Percentiles rank a stretch among this genome's conserved stretches.
phyloP scores from a whole-genome alignment of 2,797 vertebrate species.

The Coregonus sp. region DNA sequence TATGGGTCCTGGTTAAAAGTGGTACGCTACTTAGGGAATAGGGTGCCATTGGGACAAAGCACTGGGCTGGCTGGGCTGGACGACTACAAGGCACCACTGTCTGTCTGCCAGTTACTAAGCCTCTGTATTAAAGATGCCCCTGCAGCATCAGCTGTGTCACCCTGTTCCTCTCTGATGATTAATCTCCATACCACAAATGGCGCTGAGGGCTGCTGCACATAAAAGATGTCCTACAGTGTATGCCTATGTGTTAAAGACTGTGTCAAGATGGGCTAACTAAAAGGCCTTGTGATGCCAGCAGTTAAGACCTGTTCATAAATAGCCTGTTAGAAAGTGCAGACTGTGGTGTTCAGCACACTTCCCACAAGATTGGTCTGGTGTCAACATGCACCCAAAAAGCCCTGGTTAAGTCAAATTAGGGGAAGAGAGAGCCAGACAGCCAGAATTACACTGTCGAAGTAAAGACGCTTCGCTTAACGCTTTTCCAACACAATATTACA shows the following conservation, averaged over 20 bases:
- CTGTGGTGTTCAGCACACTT: conserved; percentile 31
- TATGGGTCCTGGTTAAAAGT: too few species aligned
- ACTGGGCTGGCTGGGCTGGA: neutral
- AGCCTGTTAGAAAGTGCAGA: conserved; percentile 17
- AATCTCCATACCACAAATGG: neutral
- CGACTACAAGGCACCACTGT: conserved; percentile 2
- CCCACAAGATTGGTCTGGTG: conserved; percentile 15
- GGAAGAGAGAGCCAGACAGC: neutral
- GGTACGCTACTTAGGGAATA: too few species aligned
- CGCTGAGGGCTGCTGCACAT: neutral
- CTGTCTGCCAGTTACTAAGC: neutral
- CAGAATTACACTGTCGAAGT: conserved; percentile 6
- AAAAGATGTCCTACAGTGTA: neutral
- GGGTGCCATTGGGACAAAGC: too few species aligned
- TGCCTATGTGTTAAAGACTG: too few species aligned
- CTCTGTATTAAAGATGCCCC: neutral
- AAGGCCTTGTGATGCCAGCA: neutral
- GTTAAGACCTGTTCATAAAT: conserved; percentile 12
- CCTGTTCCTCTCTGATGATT: neutral
- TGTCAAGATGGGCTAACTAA: neutral
- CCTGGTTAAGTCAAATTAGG: conserved; percentile 21
- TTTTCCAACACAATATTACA: conserved; percentile 40
- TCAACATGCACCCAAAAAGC: conserved; percentile 28
- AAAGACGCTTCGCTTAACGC: conserved; percentile 37
- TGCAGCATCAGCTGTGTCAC: neutral